Conservation (phyloP, 2,113 vertebrate genomes). For the Capreolus pygargus region DNA sequence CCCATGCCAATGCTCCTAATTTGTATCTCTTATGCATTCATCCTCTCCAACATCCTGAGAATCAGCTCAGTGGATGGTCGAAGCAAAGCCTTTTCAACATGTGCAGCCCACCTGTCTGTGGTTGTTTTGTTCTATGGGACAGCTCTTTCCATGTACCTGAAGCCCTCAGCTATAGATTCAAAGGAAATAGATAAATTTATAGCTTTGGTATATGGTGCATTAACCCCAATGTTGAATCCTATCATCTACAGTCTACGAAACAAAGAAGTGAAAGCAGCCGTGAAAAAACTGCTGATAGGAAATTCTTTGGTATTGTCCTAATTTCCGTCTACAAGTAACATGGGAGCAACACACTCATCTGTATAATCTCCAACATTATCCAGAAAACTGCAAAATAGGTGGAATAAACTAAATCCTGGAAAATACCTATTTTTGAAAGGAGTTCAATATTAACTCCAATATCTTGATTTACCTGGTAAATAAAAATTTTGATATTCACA, state of each 20-base stretch:
- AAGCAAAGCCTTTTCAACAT: slow-evolving; percentile 75
- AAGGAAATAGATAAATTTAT: slow-evolving; percentile 65
- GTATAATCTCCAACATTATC: neutral
- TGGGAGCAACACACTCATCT: neutral
- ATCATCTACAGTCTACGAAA: slow-evolving; percentile 69
- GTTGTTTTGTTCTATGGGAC: slow-evolving; percentile 68
- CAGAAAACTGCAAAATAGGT: neutral
- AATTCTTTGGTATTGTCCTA: neutral
- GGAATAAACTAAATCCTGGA: neutral
- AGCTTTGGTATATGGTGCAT: slow-evolving; percentile 44
- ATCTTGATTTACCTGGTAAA: neutral
- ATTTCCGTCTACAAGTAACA: slow-evolving; percentile 19
- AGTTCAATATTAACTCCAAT: neutral
- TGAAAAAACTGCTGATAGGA: slow-evolving; percentile 49
- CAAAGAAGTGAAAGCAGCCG: slow-evolving; percentile 61
- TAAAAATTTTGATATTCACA: neutral
- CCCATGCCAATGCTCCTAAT: slow-evolving; percentile 61
- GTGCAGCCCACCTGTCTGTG: slow-evolving; percentile 67
- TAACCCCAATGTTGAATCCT: slow-evolving; percentile 67
- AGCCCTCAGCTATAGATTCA: slow-evolving; percentile 54
- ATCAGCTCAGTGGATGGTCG: slow-evolving; percentile 48
- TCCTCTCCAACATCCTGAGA: slow-evolving; percentile 59
- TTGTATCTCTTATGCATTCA: slow-evolving; percentile 64
- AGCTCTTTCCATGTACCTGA: slow-evolving; percentile 65
- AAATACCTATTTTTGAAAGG: neutral